phyloP scores from a whole-genome alignment of 2,113 vertebrate species.

The Alces alces region DNA sequence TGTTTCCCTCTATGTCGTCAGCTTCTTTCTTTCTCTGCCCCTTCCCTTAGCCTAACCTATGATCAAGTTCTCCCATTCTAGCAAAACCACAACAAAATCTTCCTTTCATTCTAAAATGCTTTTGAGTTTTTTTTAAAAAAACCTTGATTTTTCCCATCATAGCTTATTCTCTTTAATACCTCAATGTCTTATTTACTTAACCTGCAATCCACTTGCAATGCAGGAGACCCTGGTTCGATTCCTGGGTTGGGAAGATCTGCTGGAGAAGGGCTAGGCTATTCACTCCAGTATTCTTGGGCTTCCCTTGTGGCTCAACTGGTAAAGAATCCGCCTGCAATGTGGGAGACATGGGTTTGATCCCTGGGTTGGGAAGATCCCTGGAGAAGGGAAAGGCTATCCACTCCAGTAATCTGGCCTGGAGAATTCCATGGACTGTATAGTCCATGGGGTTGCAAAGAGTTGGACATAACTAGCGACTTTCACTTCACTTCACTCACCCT shows the following conservation, averaged over 20 bases:
- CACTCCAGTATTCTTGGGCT: neutral
- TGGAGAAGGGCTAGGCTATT: neutral
- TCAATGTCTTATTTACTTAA: neutral
- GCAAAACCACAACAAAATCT: neutral
- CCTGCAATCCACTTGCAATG: neutral
- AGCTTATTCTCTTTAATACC: neutral
- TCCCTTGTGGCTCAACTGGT: neutral
- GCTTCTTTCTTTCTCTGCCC: neutral
- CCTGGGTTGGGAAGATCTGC: neutral
- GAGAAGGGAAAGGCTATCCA: neutral
- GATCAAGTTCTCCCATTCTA: neutral
- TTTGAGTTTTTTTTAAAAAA: neutral
- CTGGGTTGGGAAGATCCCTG: neutral
- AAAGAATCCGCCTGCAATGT: neutral
- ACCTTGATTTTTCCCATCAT: neutral
- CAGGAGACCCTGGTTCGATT: neutral
- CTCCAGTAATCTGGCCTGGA: neutral
- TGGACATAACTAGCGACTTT: neutral
- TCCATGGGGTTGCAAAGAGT: neutral
- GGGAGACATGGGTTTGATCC: neutral
- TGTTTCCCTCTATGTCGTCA: neutral
- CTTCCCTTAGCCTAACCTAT: neutral
- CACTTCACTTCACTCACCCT: neutral
- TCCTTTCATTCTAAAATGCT: neutral
- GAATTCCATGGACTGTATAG: neutral